phyloP scores from a whole-genome alignment of 2,113 vertebrate genomes.

The Machaerirhynchus nigripectus region DNA sequence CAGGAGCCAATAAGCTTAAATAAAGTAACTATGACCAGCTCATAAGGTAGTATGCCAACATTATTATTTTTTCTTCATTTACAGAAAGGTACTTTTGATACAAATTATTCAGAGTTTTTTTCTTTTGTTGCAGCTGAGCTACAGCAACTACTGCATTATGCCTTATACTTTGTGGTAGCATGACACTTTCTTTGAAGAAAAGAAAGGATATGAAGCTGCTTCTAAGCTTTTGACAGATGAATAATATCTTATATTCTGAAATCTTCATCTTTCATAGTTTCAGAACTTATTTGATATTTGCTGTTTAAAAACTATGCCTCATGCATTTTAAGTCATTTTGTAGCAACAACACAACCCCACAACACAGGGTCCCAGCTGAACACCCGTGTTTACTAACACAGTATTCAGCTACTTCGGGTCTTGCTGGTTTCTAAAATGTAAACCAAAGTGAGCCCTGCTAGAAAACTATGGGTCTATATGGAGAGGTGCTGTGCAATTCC shows the following conservation, averaged over 20 bases:
- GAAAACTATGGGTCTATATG: neutral
- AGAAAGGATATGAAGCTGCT: neutral
- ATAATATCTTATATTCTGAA: neutral
- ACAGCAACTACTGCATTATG: neutral
- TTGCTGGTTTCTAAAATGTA: neutral
- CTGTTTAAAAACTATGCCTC: neutral
- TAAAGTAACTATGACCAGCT: neutral
- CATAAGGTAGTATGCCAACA: neutral
- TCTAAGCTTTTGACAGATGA: neutral
- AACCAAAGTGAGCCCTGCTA: neutral
- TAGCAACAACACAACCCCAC: neutral
- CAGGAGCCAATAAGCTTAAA: neutral
- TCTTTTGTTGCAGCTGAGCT: neutral
- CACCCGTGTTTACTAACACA: neutral
- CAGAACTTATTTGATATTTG: neutral
- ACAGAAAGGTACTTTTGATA: neutral
- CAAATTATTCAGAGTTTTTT: neutral
- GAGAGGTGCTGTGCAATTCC: neutral
- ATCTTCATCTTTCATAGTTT: neutral
- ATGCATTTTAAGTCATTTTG: neutral
- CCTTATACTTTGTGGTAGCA: neutral
- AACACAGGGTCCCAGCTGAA: neutral
- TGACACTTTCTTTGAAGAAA: neutral
- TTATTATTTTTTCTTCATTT: neutral
- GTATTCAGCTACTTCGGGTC: neutral